Percentiles rank a stretch among this genome's conserved stretches.
Conservation (phyloP, 2,888 invertebrate genomes). For the Pocota personata region DNA sequence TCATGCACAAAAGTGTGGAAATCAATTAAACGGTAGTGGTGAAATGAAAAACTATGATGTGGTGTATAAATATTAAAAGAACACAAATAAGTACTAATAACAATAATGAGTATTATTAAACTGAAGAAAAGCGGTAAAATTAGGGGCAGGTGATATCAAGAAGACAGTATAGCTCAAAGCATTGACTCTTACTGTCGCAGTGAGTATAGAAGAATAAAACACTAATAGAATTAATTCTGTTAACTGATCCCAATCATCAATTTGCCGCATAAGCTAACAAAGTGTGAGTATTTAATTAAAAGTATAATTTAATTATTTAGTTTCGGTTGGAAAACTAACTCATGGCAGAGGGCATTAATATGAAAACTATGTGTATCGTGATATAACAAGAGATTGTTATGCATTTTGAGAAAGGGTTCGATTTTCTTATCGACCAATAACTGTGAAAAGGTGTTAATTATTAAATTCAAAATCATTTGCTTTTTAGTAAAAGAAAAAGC, state of each 20-base stretch:
- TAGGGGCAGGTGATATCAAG: not conserved
- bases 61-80: not conserved
- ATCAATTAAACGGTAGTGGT: too few relatives aligned
- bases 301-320: constrained; percentile 4
- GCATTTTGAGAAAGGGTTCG: not conserved
- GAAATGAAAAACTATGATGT: too few relatives aligned
- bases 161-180: not conserved
- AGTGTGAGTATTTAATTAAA: constrained; percentile 25
- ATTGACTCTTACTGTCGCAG: not conserved
- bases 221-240: not conserved
- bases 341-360: not conserved
- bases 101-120: not conserved
- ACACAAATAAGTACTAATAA: not conserved
- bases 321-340: not conserved
- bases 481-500: too few relatives aligned
- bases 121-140: not conserved
- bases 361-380: not conserved
- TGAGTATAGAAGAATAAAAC: not conserved
- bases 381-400: not conserved
- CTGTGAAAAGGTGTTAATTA: not conserved
- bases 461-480: not conserved
- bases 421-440: not conserved
- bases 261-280: constrained; percentile 8
- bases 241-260: constrained; percentile 34
- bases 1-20: too few relatives aligned